These are phyloP conservation scores for Arbacia lixula DNA, from an alignment of 53 echinoderm and acorn worm species.

Conservation along the genomic window DNA sequence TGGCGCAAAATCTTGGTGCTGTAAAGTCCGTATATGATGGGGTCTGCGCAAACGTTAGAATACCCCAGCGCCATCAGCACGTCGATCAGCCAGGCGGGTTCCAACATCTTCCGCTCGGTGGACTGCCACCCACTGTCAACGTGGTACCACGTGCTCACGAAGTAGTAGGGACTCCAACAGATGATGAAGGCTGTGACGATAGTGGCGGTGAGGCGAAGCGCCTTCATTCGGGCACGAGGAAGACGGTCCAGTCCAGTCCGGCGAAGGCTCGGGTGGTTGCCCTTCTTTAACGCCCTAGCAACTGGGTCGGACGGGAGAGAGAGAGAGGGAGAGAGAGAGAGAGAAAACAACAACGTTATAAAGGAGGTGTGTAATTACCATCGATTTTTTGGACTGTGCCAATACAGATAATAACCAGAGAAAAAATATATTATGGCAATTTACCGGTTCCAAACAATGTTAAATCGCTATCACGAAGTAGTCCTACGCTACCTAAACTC, in stretches of 20 bases:
- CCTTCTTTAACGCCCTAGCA: conserved; percentile 32
- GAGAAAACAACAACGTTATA: too few relatives aligned
- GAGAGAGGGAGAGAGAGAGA: background rate
- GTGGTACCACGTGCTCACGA: conserved; percentile 67
- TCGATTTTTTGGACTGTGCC: too few relatives aligned
- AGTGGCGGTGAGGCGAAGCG: conserved; percentile 77
- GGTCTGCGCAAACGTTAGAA: conserved; percentile 84
- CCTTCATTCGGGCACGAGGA: conserved; percentile 86
- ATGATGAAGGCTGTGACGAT: conserved; percentile 80
- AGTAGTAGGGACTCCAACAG: conserved; percentile 88
- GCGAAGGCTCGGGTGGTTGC: conserved; percentile 39
- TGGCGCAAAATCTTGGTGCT: conserved; percentile 73
- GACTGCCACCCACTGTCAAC: conserved; percentile 35
- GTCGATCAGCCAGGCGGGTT: conserved; percentile 63
- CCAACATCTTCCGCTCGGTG: conserved; percentile 8
- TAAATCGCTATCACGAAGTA: too few relatives aligned
- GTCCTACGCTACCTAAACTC: too few relatives aligned
- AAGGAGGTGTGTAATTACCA: too few relatives aligned
- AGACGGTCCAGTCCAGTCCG: conserved; percentile 55
- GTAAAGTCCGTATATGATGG: conserved; percentile 92
- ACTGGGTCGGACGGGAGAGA: background rate
- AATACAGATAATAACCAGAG: too few relatives aligned
- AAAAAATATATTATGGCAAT: too few relatives aligned
- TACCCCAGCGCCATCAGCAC: conserved; percentile 63
- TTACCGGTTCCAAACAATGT: too few relatives aligned